Evolutionary conservation across 37 sponge, comb jelly and placozoan genomes (phyloP), one percentile per base, ranked within the genome.

Genomic region (Spongilla lacustris): DNA sequence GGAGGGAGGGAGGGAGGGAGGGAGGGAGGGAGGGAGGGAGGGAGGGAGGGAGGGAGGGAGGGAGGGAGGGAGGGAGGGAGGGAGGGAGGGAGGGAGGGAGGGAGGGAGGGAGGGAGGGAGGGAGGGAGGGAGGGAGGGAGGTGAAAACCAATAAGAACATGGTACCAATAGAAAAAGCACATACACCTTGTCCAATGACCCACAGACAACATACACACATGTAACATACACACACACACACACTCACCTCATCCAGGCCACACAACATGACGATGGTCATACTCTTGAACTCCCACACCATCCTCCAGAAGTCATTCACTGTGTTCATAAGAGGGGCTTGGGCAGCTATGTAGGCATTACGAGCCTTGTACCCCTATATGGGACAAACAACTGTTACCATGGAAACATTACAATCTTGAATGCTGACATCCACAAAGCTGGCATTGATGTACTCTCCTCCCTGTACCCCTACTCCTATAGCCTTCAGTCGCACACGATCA

Each of bases 371-470:
- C 13, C 87, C 92, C 89, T 89, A 34, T 17, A 33, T 4, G n/a
- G 31, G 17, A 30, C 8, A 37, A 10, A 14, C 1, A 58, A 58
- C 21, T 17, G 58, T 58, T 58, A 58, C 58, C 58, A 17, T 17
- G 58, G 58, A 58, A 58, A 58, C 79, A 79, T 28, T 21, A 46
- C 2, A 41, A 0, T 23, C 27, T 19, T 19, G 28, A 24, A 49
- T 19, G 26, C 94, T 87, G 79, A 93, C 94, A 83, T 93, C 91
- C 1, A 93, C 69, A 76, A 81, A 90, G 85, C 85, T 93, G 76
- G 94, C 94, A 79, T 93, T 93, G 73, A 93, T 87, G 78, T 93
- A 93, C n/a, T 93, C 88, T 68, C 34, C 77, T 32, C 83, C 84
- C 32, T 50, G 14, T 8, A 69, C 50, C 14, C 58, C 58, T 6